phyloP scores from a whole-genome alignment of 2,888 invertebrate species.

The Cybosia mesomella region DNA sequence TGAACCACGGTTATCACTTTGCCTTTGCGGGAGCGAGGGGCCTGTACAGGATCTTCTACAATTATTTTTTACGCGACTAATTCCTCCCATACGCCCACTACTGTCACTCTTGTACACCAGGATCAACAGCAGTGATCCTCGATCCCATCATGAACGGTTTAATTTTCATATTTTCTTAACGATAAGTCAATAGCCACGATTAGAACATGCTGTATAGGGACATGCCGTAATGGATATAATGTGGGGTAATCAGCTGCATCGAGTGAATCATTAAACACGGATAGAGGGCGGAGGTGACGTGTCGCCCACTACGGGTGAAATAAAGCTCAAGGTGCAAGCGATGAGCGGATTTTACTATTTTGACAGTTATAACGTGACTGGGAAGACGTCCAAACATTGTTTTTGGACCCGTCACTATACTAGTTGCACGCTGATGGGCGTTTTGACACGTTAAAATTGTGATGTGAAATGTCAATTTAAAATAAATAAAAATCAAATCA shows the following conservation, averaged over 20 bases:
- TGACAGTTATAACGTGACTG: neutral
- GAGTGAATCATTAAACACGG: constrained; percentile 72
- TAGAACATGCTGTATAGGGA: neutral
- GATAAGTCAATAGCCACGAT: neutral
- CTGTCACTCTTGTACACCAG: no score
- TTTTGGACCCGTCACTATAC: no score
- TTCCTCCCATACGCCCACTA: no score
- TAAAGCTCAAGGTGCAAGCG: constrained; percentile 23
- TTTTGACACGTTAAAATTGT: no score
- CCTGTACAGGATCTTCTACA: no score
- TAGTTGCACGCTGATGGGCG: no score
- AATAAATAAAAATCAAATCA: no score
- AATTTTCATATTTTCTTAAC: neutral
- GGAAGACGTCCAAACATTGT: no score
- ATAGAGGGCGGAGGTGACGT: constrained; percentile 70
- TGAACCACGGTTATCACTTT: no score
- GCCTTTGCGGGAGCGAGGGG: no score
- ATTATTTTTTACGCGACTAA: no score
- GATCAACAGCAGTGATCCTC: neutral
- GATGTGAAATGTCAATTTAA: no score
- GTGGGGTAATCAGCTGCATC: constrained; percentile 46
- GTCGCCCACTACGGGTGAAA: constrained; percentile 50
- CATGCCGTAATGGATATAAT: constrained; percentile 13
- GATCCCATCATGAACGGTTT: neutral
- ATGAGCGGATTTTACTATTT: neutral